These are phyloP conservation scores for Phyllopteryx taeniolatus DNA, from an alignment of 2,113 vertebrate genomes.

Conservation along the genomic window DNA sequence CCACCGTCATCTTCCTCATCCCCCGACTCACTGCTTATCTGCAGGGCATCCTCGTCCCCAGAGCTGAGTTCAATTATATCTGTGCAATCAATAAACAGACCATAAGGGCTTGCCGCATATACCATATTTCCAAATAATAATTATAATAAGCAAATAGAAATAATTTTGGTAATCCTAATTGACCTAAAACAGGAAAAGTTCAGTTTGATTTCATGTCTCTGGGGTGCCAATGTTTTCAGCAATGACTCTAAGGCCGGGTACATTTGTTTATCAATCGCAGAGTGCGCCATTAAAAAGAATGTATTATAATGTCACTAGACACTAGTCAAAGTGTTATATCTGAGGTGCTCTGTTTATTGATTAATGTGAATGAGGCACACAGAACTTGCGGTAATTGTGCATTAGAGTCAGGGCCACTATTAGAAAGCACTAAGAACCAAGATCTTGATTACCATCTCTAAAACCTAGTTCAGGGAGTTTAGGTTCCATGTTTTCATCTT, in stretches of 20 bases:
- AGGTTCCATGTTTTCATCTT: slow-evolving; percentile 59
- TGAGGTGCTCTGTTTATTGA: neutral
- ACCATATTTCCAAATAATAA: neutral
- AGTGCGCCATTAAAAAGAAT: neutral
- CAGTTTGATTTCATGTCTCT: too few species aligned
- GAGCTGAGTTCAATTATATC: slow-evolving; percentile 98
- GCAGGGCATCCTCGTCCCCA: slow-evolving; percentile 89
- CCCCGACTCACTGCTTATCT: slow-evolving; percentile 90
- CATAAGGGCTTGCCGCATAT: neutral
- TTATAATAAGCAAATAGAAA: too few species aligned
- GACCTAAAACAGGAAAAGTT: too few species aligned
- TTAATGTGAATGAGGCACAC: neutral
- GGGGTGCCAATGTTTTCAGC: too few species aligned
- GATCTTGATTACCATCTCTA: slow-evolving; percentile 80
- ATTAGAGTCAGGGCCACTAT: neutral
- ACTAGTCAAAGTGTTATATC: neutral
- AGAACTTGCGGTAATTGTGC: neutral
- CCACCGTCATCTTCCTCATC: slow-evolving; percentile 85
- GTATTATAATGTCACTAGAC: neutral
- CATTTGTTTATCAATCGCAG: neutral
- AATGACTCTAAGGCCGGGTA: neutral
- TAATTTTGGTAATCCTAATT: too few species aligned
- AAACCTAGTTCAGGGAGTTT: slow-evolving; percentile 64
- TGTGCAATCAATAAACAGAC: slow-evolving; percentile 44
- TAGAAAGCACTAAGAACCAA: neutral